Evolutionary conservation across 2,888 invertebrate genomes (phyloP).

Genomic region (Macrophya alboannulata): DNA sequence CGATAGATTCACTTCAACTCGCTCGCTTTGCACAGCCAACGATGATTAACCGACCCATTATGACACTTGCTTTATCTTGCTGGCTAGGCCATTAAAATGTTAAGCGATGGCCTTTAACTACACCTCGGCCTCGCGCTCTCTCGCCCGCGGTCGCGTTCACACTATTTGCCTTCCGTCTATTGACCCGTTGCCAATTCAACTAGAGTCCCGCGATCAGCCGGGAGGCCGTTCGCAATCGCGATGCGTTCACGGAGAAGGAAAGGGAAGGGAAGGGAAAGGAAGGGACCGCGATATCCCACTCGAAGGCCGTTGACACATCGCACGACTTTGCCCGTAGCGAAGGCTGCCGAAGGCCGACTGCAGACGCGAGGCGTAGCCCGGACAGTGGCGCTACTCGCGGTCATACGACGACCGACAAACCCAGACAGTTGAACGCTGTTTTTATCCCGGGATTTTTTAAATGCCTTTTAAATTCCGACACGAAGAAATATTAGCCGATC

Average conservation of each 20-base stretch:
- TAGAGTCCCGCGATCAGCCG: conserved; percentile 28
- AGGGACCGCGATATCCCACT: background rate
- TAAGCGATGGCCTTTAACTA: conserved; percentile 7
- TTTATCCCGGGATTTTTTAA: background rate
- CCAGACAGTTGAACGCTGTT: background rate
- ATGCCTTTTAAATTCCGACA: background rate
- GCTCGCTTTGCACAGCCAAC: background rate
- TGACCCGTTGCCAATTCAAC: conserved; percentile 72
- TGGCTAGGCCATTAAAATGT: background rate
- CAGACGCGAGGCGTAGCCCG: background rate
- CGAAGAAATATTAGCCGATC: background rate
- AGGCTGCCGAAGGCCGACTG: background rate
- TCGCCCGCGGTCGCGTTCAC: conserved; percentile 8
- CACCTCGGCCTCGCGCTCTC: background rate
- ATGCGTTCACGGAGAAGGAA: conserved; percentile 24
- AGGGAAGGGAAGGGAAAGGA: background rate
- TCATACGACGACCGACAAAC: background rate
- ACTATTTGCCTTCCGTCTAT: conserved; percentile 65
- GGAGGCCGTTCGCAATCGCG: conserved; percentile 22
- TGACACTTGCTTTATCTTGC: conserved; percentile 41
- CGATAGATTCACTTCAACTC: conserved; percentile 29
- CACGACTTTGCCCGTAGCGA: background rate
- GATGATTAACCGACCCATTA: conserved; percentile 17
- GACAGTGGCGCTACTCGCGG: background rate
- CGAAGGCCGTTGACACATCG: conserved; percentile 25